phyloP scores from a whole-genome alignment of 2,113 vertebrate species.

The Cynopterus brachyotis region DNA sequence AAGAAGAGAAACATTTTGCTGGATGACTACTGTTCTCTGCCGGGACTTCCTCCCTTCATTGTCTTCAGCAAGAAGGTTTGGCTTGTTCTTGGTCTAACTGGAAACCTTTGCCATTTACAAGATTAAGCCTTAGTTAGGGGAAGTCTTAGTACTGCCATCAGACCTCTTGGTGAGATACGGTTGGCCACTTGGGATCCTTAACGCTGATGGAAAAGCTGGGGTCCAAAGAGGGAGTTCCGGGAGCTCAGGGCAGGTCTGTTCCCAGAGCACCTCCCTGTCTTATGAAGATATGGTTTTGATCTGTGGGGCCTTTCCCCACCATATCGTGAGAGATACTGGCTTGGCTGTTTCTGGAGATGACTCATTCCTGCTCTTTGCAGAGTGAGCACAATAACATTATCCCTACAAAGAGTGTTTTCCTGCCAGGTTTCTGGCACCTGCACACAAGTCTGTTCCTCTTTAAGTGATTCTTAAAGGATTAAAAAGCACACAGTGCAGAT shows the following conservation, averaged over 20 bases:
- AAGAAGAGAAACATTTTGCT: not conserved
- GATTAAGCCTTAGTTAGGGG: not conserved
- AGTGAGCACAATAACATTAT: not conserved
- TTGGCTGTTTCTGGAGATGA: not conserved
- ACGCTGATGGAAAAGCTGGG: not conserved
- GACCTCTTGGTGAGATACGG: not conserved
- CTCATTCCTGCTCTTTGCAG: not conserved
- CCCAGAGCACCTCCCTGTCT: not conserved
- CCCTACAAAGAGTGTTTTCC: not conserved
- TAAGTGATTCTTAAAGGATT: constrained; percentile 26
- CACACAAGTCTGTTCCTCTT: not conserved
- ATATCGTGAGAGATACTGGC: not conserved
- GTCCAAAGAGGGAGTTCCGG: not conserved
- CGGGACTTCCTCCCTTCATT: not conserved
- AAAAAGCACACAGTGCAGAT: not conserved
- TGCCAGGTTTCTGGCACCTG: not conserved
- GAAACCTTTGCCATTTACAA: not conserved
- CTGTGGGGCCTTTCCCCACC: not conserved
- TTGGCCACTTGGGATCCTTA: not conserved
- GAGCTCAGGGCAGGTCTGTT: not conserved
- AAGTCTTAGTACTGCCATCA: not conserved
- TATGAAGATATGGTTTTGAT: not conserved
- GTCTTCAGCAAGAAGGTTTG: not conserved
- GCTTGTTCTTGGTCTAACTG: not conserved
- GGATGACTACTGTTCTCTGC: not conserved